These are phyloP conservation scores for Macropis europaea DNA, from an alignment of 2,888 invertebrate genomes.

Conservation along the genomic window DNA sequence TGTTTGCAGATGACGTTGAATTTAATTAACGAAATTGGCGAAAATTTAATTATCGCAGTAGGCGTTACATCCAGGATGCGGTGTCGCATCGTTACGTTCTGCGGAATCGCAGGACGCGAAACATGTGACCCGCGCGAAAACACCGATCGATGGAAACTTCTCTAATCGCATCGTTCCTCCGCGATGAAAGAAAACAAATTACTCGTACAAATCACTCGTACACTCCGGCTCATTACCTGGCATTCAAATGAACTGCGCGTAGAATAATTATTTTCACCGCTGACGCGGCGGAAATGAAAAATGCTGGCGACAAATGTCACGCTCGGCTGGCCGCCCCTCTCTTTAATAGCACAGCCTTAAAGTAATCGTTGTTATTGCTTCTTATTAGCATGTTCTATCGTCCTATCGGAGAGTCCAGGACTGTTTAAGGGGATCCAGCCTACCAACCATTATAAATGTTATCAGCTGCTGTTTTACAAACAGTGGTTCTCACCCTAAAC, in stretches of 20 bases:
- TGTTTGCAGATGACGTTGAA: constrained; percentile 35
- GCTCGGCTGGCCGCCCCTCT: constrained; percentile 42
- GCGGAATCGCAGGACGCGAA: neutral
- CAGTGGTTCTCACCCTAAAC: constrained; percentile 64
- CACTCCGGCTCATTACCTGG: neutral
- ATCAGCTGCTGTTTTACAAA: constrained; percentile 70
- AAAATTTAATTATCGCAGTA: constrained; percentile 26
- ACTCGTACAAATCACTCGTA: neutral
- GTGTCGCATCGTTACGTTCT: neutral
- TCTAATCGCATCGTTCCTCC: neutral
- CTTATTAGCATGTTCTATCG: constrained; percentile 75
- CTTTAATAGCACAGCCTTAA: constrained; percentile 64
- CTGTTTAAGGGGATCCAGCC: constrained; percentile 66
- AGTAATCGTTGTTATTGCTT: constrained; percentile 73
- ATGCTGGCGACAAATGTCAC: constrained; percentile 65
- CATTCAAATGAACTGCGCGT: neutral
- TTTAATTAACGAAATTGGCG: constrained; percentile 32
- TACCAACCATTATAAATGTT: constrained; percentile 71
- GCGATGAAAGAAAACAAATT: constrained; percentile 4
- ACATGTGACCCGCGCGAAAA: neutral
- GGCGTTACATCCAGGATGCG: neutral
- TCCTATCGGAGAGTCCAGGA: constrained; percentile 71
- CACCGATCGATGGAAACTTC: neutral
- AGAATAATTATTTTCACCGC: constrained; percentile 23
- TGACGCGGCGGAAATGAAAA: constrained; percentile 65